These are phyloP conservation scores for Chrysotoxum bicinctum DNA, from an alignment of 2,888 invertebrate genomes.

Conservation along the genomic window DNA sequence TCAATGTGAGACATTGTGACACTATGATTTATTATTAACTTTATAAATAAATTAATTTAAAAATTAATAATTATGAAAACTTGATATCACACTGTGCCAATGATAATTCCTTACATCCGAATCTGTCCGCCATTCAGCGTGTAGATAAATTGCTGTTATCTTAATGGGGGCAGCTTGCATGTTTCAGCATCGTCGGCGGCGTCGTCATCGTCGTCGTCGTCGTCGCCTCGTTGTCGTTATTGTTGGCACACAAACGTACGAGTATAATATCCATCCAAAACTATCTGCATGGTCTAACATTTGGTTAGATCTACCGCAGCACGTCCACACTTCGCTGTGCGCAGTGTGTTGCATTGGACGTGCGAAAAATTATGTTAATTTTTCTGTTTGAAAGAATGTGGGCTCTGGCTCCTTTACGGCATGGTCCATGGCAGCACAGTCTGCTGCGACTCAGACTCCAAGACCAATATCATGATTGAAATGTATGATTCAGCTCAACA, in stretches of 20 bases:
- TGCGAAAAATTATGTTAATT: constrained; percentile 69
- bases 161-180: constrained; percentile 58
- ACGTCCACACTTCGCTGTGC: constrained; percentile 10
- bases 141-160: constrained; percentile 63
- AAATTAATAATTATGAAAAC: constrained; percentile 50
- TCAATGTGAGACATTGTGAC: constrained; percentile 11
- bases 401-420: constrained; percentile 27
- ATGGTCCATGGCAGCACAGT: constrained; percentile 22
- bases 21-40: constrained; percentile 21
- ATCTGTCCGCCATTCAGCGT: constrained; percentile 46
- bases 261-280: neutral
- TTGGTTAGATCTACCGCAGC: constrained; percentile 16
- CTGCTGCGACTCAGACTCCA: constrained; percentile 9
- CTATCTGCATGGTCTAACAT: constrained; percentile 3
- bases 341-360: constrained; percentile 23
- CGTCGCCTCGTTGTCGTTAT: constrained; percentile 33
- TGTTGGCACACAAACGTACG: neutral
- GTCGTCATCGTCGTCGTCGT: constrained; percentile 3
- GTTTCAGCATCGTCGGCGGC: neutral
- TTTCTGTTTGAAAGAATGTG: constrained; percentile 57
- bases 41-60: constrained; percentile 51
- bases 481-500: constrained; percentile 56
- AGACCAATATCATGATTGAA: constrained; percentile 47
- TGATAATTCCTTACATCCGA: constrained; percentile 51
- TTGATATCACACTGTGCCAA: constrained; percentile 49